Percentiles rank a stretch among this genome's conserved stretches.
These are phyloP conservation scores for Euzetes globulus DNA, from an alignment of 2,888 invertebrate genomes.

Conservation along the genomic window DNA sequence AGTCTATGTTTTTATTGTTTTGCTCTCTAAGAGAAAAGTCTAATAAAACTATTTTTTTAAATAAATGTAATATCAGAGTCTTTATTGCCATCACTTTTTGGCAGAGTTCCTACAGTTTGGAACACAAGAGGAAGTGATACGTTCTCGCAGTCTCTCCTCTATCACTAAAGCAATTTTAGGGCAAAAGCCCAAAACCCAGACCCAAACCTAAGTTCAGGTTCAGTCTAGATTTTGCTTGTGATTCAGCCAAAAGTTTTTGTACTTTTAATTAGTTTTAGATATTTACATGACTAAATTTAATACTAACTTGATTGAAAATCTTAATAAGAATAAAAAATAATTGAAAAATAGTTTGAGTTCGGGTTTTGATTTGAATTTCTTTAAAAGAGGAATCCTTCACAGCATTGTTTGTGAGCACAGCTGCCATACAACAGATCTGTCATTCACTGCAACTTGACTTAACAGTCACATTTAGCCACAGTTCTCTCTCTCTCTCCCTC, in stretches of 20 bases:
- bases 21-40: neutral
- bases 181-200: too few species aligned
- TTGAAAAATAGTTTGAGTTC: too few species aligned
- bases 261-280: too few species aligned
- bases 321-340: too few species aligned
- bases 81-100: slow-evolving; percentile 1
- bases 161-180: too few species aligned
- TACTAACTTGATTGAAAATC: too few species aligned
- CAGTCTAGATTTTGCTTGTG: too few species aligned
- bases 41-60: neutral
- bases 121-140: slow-evolving; percentile 4
- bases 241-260: too few species aligned
- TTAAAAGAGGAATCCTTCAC: neutral
- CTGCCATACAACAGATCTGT: slow-evolving; percentile 27
- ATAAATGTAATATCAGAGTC: neutral
- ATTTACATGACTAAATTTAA: too few species aligned
- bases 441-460: neutral
- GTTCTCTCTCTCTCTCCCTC: neutral
- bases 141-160: neutral
- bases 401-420: slow-evolving; percentile 5
- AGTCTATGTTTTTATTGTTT: neutral
- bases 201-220: too few species aligned
- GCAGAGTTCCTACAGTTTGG: neutral
- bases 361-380: too few species aligned
- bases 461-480: slow-evolving; percentile 16